Evolutionary conservation across 2,797 vertebrate genomes (phyloP).

Genomic region (Echeneis naucrates): DNA sequence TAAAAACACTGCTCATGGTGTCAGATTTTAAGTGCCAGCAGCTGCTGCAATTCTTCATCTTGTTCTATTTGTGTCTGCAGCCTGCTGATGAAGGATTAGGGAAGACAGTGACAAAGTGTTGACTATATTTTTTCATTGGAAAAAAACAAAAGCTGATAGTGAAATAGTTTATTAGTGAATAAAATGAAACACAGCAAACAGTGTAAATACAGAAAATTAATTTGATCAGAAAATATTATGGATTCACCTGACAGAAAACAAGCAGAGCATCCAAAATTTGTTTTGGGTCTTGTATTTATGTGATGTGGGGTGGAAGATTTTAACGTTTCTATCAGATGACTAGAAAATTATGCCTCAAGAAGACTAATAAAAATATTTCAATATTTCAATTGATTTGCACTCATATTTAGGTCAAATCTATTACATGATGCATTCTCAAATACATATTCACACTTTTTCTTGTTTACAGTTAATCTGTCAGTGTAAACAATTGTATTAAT

Average conservation of each 20-base stretch:
- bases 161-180: slow-evolving; percentile 16
- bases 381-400: too few relatives aligned
- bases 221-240: not conserved
- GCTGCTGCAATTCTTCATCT: too few relatives aligned
- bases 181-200: not conserved
- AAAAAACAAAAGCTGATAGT: not conserved
- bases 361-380: not conserved
- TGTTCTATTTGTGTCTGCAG: too few relatives aligned
- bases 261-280: not conserved
- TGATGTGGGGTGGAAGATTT: too few relatives aligned
- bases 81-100: too few relatives aligned
- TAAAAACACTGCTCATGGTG: too few relatives aligned
- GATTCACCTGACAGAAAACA: not conserved
- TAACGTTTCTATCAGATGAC: not conserved
- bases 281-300: not conserved
- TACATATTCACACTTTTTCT: not conserved
- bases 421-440: not conserved
- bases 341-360: not conserved
- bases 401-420: not conserved
- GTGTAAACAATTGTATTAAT: not conserved
- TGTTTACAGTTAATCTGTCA: not conserved
- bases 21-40: too few relatives aligned
- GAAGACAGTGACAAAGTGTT: too few relatives aligned
- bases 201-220: not conserved
- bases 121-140: too few relatives aligned